A percentile compares a stretch with the other conserved stretches of the same genome.
These are phyloP conservation scores for Vimba vimba DNA, from an alignment of 2,113 vertebrate species.

Conservation along the genomic window DNA sequence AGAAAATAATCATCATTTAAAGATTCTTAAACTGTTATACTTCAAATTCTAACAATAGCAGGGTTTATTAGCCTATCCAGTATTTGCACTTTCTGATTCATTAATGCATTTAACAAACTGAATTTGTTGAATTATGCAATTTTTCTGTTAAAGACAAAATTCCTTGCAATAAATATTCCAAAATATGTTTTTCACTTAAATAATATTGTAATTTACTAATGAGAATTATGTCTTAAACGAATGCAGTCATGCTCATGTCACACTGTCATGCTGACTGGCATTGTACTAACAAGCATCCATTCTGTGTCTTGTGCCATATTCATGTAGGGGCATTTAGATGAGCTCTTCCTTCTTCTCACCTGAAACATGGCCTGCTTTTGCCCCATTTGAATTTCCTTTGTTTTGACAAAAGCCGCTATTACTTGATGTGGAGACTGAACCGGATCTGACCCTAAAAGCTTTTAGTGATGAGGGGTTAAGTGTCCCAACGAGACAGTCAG, in stretches of 20 bases:
- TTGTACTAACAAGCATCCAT: background rate
- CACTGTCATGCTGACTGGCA: background rate
- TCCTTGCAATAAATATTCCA: background rate
- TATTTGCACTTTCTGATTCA: background rate
- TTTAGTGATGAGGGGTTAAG: conserved; percentile 73
- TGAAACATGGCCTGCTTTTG: conserved; percentile 54
- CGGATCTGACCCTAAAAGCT: conserved; percentile 73
- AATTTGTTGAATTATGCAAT: background rate
- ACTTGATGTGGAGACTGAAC: conserved; percentile 67
- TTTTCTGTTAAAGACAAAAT: background rate
- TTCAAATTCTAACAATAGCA: background rate
- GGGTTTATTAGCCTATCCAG: background rate
- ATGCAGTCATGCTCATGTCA: background rate
- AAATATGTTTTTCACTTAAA: background rate
- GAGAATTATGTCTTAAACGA: conserved; percentile 1
- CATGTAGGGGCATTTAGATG: conserved; percentile 30
- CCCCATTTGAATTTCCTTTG: conserved; percentile 63
- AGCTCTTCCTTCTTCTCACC: conserved; percentile 29
- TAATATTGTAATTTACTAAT: background rate
- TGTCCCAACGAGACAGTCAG: conserved; percentile 51
- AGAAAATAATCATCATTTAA: conserved; percentile 10
- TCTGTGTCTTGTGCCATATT: conserved; percentile 4
- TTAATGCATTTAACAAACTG: background rate
- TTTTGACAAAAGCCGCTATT: conserved; percentile 72
- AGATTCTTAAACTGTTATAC: background rate